Conservation (phyloP, 2,797 vertebrate species). For the Numenius phaeopus region DNA sequence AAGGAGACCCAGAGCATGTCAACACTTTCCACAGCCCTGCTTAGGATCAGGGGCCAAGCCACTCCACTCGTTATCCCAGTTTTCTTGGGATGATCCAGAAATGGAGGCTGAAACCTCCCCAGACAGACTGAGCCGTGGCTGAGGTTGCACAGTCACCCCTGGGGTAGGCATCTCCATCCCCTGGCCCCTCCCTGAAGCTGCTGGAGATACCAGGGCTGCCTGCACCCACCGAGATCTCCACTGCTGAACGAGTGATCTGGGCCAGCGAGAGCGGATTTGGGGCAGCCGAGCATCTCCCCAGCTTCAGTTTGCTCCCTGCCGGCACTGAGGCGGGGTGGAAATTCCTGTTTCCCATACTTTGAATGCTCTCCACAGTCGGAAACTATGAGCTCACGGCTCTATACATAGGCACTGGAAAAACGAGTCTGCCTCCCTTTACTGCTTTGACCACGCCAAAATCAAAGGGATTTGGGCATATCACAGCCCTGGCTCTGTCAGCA, state of each 20-base stretch:
- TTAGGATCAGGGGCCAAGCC: fast-evolving
- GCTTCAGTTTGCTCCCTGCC: neutral
- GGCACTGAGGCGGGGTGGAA: neutral
- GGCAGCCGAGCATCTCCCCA: neutral
- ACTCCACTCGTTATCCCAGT: neutral
- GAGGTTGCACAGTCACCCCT: neutral
- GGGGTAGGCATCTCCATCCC: neutral
- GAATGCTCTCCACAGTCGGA: neutral
- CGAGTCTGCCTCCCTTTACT: neutral
- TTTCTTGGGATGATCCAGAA: neutral
- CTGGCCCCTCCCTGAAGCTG: neutral
- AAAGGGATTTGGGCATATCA: neutral
- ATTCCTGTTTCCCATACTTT: conserved; percentile 25
- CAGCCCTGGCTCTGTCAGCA: neutral
- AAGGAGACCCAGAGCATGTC: neutral
- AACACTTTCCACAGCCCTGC: neutral
- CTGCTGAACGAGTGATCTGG: neutral
- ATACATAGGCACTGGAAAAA: conserved; percentile 47
- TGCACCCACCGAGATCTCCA: fast-evolving
- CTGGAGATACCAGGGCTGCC: neutral
- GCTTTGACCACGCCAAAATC: neutral
- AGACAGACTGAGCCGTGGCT: neutral
- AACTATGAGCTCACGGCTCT: conserved; percentile 43
- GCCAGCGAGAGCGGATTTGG: neutral
- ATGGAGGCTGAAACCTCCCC: neutral